Percentiles rank a stretch among this genome's conserved stretches.
Evolutionary conservation across 1,140 invertebrate genomes (phyloP).

Genomic region (Cotesia vestalis): DNA sequence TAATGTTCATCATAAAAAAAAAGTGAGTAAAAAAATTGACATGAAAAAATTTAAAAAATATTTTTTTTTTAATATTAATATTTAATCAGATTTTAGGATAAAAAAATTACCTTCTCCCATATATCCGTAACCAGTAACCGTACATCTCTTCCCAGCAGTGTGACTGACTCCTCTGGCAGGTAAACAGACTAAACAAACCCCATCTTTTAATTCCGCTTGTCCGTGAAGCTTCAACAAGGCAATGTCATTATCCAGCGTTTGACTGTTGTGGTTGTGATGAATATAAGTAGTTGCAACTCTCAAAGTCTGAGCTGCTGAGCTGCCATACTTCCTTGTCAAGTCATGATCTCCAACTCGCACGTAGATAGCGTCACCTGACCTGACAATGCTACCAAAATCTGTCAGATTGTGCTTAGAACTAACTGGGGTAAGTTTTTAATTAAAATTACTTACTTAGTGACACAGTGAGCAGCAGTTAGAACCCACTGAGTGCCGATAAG

Average conservation of each 20-base stretch:
- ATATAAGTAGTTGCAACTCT: constrained; percentile 92
- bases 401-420: not conserved
- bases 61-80: no score
- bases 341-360: constrained; percentile 94
- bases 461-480: constrained; percentile 94
- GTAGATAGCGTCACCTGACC: constrained; percentile 89
- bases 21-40: no score
- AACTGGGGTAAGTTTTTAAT: not conserved
- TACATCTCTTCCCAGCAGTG: constrained; percentile 86
- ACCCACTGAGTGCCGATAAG: constrained; percentile 95
- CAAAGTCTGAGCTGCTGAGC: constrained; percentile 87
- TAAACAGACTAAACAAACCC: constrained; percentile 86
- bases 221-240: constrained; percentile 91
- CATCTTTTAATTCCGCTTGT: constrained; percentile 87
- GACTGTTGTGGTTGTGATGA: constrained; percentile 95
- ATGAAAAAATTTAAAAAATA: no score
- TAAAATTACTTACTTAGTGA: constrained; percentile 81
- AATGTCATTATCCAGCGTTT: constrained; percentile 95
- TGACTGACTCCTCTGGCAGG: constrained; percentile 86
- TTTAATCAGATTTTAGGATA: not conserved
- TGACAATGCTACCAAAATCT: constrained; percentile 76
- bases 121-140: constrained; percentile 92
- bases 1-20: no score
- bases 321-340: constrained; percentile 85
- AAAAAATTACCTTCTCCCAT: constrained; percentile 84